Evolutionary conservation across 2,113 vertebrate species (phyloP).

Genomic region (Rhabdomys dilectus): DNA sequence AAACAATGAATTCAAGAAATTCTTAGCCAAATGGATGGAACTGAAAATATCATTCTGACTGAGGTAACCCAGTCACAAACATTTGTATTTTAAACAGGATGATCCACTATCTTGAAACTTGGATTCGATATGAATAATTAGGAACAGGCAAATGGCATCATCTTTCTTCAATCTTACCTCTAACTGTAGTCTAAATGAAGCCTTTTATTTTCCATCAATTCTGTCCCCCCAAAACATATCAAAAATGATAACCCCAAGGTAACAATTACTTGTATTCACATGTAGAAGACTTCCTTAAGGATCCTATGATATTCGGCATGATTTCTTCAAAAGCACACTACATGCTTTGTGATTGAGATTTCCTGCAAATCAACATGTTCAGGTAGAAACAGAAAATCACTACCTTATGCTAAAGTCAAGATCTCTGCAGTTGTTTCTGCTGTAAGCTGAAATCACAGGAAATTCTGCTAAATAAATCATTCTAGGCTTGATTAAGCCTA

Average conservation of each 20-base stretch:
- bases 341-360: background rate
- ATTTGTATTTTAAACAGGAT: background rate
- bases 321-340: conserved; percentile 38
- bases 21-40: no score
- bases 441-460: background rate
- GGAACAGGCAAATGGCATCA: background rate
- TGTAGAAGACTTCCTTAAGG: background rate
- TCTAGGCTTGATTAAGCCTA: background rate
- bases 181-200: background rate
- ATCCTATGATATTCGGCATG: background rate
- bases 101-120: background rate
- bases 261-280: conserved; percentile 6
- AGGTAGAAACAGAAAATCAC: background rate
- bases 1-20: no score
- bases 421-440: background rate
- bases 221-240: background rate
- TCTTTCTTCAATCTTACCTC: background rate
- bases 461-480: background rate
- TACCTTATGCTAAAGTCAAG: background rate
- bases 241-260: background rate
- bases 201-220: background rate
- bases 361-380: conserved; percentile 10
- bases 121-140: background rate
- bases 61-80: background rate
- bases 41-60: no score